Conservation (phyloP, 2,797 vertebrate species). For the Tinamus major region DNA sequence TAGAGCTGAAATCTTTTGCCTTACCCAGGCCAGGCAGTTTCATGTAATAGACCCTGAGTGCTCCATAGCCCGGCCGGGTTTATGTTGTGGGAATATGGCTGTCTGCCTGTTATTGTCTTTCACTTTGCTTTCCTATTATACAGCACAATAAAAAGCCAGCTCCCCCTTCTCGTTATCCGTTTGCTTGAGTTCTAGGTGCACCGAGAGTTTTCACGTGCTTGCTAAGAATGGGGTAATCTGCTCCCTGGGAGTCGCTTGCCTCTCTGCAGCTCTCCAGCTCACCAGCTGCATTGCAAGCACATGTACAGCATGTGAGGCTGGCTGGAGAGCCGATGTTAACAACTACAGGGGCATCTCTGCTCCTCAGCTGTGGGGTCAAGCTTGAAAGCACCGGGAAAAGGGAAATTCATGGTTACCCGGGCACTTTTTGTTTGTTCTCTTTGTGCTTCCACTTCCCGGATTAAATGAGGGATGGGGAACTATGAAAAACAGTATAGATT, state of each 20-base stretch:
- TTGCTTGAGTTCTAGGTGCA: background rate
- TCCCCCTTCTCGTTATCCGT: constrained; percentile 49
- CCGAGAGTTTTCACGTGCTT: background rate
- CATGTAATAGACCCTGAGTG: constrained; percentile 18
- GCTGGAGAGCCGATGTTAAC: fast-evolving
- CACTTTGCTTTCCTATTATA: constrained; percentile 7
- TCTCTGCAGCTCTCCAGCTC: background rate
- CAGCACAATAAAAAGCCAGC: constrained; percentile 47
- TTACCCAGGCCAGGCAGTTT: background rate
- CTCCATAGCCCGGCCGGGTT: constrained; percentile 45
- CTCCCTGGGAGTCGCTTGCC: background rate
- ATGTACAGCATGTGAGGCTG: background rate
- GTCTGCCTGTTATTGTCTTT: constrained; percentile 57
- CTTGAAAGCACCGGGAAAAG: background rate
- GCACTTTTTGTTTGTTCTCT: background rate
- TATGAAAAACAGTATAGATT: background rate
- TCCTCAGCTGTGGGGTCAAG: background rate
- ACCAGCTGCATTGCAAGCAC: fast-evolving
- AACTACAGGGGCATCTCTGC: background rate
- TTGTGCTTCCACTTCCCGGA: background rate
- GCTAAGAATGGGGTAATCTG: background rate
- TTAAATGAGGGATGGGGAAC: background rate
- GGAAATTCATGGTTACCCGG: background rate
- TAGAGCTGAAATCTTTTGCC: constrained; percentile 48
- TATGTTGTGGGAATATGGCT: background rate